These are phyloP conservation scores for Chionoecetes opilio DNA, from an alignment of 1,140 invertebrate species.

Conservation along the genomic window DNA sequence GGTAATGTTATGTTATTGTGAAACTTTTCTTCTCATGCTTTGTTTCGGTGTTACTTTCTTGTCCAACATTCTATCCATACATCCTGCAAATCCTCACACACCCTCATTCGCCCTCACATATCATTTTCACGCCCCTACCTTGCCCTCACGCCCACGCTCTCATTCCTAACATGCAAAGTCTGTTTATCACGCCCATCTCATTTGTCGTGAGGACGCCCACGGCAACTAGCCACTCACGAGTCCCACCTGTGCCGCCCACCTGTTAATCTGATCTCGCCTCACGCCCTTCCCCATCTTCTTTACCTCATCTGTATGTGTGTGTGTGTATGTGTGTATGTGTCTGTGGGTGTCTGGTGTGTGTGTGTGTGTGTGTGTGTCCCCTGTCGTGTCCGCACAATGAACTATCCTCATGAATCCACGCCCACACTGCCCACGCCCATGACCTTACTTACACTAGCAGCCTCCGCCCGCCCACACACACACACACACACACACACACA, in stretches of 20 bases:
- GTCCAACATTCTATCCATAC: too few relatives aligned
- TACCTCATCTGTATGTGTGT: background rate
- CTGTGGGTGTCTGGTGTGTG: constrained; percentile 1
- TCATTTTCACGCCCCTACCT: background rate
- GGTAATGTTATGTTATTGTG: too few relatives aligned
- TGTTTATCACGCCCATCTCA: background rate
- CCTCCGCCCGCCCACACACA: background rate
- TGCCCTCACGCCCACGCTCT: background rate
- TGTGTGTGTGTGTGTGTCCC: background rate
- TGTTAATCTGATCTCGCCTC: background rate
- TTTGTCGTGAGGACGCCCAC: background rate
- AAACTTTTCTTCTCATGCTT: too few relatives aligned
- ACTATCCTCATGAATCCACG: background rate
- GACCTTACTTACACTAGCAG: background rate
- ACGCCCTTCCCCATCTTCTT: background rate
- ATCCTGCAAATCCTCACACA: background rate
- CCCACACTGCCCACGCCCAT: background rate
- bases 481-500: constrained; percentile 27
- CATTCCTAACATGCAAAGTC: too few relatives aligned
- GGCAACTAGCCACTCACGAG: background rate
- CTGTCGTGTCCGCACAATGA: background rate
- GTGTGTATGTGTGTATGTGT: background rate
- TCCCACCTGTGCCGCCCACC: background rate
- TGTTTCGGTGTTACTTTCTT: too few relatives aligned
- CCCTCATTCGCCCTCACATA: background rate